Base-by-base conservation (phyloP, 1,140 invertebrate species). In the Drosophila bifasciata region DNA sequence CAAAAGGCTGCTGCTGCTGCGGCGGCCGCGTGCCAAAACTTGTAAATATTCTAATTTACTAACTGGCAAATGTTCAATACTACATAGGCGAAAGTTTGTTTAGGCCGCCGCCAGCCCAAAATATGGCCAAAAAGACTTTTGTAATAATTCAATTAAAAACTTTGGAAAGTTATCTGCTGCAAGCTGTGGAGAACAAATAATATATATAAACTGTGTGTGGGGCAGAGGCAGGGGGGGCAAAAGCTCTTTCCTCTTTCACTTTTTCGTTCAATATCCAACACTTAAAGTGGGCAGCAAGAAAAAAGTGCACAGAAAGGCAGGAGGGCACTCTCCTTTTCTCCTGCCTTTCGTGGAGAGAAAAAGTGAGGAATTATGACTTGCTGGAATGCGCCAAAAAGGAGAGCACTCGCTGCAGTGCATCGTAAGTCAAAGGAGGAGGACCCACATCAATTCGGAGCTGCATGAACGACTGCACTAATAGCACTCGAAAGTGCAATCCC, bases 41-140 rank as follows among this genome's bases (percentile, higher is more conserved):
- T 72, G 85, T 67, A 81, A 81, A 86, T 85, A 76, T 74, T 77
- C 69, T 74, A 80, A 85, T 81, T 85, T 81, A 86, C 61, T 46
- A 85, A 76, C 83, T 86, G 81, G 81, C 81, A 86, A 78, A 63
- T 36, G 55, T 78, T 86, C 81, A 86, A 86, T 81, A 76, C n/a
- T n/a, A n/a, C n/a, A n/a, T n/a, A n/a, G n/a, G 25, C 16, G 23
- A 68, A 71, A 25, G 16, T 48, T 39, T 51, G 36, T 51, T 57
- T 58, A 72, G 62, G 62, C 23, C 43, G 49, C 23, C 9, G 15
- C n/a, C n/a, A n/a, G n/a, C n/a, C n/a, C n/a, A n/a, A 39, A 32
- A 51, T 17, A 40, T n/a, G 52, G 36, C 39, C 36, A 25, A 56
- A 63, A 55, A 45, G 58, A 69, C 13, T 6, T 40, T 36, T 41